A percentile compares a stretch with the other conserved stretches of the same genome.
These are phyloP conservation scores for Podargus strigoides DNA, from an alignment of 2,797 vertebrate species.

Conservation along the genomic window DNA sequence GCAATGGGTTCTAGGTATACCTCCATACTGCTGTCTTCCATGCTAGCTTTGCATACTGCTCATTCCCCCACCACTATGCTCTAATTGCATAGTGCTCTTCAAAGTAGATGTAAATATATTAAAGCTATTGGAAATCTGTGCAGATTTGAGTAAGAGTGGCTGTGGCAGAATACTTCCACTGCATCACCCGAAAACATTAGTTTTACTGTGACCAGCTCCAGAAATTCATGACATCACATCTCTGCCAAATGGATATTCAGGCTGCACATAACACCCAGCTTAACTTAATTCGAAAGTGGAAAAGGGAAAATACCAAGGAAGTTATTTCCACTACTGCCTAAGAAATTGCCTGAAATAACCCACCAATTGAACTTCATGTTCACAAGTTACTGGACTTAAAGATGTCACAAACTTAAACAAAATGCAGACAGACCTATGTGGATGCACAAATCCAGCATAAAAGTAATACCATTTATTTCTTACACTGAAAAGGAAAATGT, in stretches of 20 bases:
- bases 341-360: background rate
- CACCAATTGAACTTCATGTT: background rate
- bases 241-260: background rate
- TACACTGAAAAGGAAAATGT: background rate
- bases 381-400: background rate
- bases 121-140: background rate
- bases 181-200: background rate
- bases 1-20: background rate
- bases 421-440: background rate
- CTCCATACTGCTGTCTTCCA: background rate
- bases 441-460: background rate
- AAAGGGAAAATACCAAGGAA: background rate
- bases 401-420: background rate
- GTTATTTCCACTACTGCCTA: background rate
- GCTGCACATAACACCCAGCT: background rate
- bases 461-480: background rate
- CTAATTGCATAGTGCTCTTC: rapidly evolving
- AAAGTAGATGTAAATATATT: background rate
- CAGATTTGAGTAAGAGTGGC: background rate
- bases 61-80: background rate
- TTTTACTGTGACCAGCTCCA: background rate
- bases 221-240: background rate
- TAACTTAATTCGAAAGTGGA: background rate
- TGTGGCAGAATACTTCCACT: background rate
- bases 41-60: background rate